Percentiles rank a stretch among this genome's conserved stretches.
Conservation (phyloP, 2,113 vertebrate genomes). For the Eudyptes chrysolophus region DNA sequence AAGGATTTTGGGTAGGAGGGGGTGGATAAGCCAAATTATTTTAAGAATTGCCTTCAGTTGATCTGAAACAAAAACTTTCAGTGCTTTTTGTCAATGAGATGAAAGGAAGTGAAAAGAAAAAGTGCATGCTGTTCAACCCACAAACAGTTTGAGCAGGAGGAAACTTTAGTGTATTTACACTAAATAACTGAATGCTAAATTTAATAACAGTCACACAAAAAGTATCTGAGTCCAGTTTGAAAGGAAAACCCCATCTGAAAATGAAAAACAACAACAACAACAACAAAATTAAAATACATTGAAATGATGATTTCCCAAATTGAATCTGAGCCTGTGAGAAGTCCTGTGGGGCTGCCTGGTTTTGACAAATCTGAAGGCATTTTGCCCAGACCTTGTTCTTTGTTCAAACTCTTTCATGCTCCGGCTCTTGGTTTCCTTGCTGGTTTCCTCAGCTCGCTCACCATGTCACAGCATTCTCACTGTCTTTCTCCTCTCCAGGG, state of each 20-base stretch:
- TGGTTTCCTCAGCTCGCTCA: not conserved
- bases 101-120: conserved; percentile 31
- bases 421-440: not conserved
- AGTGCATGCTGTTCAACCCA: not conserved
- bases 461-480: not conserved
- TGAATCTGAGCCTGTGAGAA: not conserved
- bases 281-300: not conserved
- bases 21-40: not conserved
- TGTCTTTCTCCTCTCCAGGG: not conserved
- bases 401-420: not conserved
- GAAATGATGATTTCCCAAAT: not conserved
- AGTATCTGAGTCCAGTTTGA: not conserved
- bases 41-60: not conserved
- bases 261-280: not conserved
- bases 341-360: not conserved
- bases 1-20: not conserved
- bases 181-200: not conserved
- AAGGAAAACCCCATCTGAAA: not conserved
- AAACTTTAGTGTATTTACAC: not conserved
- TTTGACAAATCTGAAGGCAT: not conserved
- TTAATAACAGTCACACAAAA: not conserved
- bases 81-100: not conserved
- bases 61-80: not conserved
- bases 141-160: not conserved
- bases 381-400: conserved; percentile 9